phyloP scores from a whole-genome alignment of 2,797 vertebrate genomes.

The Macrochelys suwanniensis region DNA sequence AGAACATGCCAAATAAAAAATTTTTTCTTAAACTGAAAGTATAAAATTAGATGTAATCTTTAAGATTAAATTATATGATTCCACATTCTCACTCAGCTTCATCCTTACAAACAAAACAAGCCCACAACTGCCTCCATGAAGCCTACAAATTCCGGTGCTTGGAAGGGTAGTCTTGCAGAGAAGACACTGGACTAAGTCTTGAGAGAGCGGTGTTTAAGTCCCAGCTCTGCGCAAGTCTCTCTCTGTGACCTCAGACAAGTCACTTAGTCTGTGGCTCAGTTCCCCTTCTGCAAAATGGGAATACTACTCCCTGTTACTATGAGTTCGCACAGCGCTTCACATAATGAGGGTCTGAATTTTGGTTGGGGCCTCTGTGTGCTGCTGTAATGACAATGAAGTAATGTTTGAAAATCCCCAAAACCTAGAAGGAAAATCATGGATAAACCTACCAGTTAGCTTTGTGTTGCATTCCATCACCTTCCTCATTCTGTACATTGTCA shows the following conservation, averaged over 20 bases:
- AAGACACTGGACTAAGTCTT: neutral
- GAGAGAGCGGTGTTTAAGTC: rapidly evolving
- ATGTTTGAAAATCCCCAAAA: neutral
- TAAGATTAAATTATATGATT: neutral
- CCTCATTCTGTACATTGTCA: neutral
- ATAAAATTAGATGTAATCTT: neutral
- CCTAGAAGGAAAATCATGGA: neutral
- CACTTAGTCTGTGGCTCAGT: neutral
- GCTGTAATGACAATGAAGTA: neutral
- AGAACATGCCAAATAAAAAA: neutral
- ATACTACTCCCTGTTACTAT: neutral
- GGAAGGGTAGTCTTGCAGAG: neutral
- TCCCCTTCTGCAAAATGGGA: neutral
- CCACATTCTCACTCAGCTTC: neutral
- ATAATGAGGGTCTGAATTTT: neutral
- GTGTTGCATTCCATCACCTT: neutral
- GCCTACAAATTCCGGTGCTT: neutral
- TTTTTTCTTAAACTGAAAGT: neutral
- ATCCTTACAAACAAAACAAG: constrained; percentile 20
- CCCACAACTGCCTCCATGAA: neutral
- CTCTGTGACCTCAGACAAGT: neutral
- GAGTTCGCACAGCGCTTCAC: neutral
- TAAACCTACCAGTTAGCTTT: neutral
- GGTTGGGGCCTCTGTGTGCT: neutral
- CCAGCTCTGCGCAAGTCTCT: neutral